Base-by-base conservation (phyloP, 2,888 invertebrate species). In the Bursaphelenchus okinawaensis region DNA sequence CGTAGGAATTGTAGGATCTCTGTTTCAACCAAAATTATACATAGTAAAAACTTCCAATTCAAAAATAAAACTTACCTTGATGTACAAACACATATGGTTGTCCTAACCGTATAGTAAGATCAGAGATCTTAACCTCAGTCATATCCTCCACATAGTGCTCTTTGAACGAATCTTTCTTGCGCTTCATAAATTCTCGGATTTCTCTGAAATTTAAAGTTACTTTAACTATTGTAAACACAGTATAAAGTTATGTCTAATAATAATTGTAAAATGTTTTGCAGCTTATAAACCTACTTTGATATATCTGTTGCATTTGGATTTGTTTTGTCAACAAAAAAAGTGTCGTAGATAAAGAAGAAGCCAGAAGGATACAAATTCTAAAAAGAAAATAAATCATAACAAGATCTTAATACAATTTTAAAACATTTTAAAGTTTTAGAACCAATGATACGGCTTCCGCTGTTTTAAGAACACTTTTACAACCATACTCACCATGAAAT, bases 21-120 rank as follows among this genome's bases (percentile, higher is more conserved):
- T 19, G 26, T 56, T 8, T 19, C 7, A 50, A 50, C 57, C 50
- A 40, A 40, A 40, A 9, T 40, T 40, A n/a, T 54, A 54, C 12
- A 52, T 52, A 52, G 54, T 6, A 54, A 4, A 54, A 12, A n/a
- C n/a, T 40, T 40, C 12, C 9, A 40, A 40, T 40, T n/a, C 20
- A 52, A 52, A 24, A 27, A 24, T 16, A 40, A 40, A 94, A 95
- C 79, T 89, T 87, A 8, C 92, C 93, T 83, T 92, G 91, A 85
- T 95, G 95, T 68, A 90, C 87, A 85, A 91, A 95, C 0, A 95
- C 87, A 87, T 89, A 89, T 0, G 90, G 89, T 79, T 88, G 87
- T 0, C 90, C 90, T 7, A 89, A 81, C 52, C 86, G 84, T 7
- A 87, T 81, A 7, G 80, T 84, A 20, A 89, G 82, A 70, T 87